Percentiles rank a stretch among this genome's conserved stretches.
These are phyloP conservation scores for Iphiclides podalirius DNA, from an alignment of 2,888 invertebrate species.

Conservation along the genomic window DNA sequence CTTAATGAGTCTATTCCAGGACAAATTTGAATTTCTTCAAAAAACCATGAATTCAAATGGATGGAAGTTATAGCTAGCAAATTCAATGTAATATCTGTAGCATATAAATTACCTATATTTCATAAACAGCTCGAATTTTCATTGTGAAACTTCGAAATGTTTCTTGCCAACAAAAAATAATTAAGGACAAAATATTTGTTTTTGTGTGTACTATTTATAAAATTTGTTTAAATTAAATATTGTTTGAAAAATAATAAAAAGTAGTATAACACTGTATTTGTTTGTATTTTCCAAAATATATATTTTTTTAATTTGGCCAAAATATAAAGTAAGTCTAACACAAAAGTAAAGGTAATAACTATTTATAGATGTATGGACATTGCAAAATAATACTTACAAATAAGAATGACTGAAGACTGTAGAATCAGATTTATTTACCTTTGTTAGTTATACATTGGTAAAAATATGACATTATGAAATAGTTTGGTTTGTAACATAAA, in stretches of 20 bases:
- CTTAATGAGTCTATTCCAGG: no score
- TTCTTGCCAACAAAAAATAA: conserved; percentile 21
- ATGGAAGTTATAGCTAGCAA: conserved; percentile 31
- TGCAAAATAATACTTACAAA: conserved; percentile 24
- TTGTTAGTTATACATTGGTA: conserved; percentile 79
- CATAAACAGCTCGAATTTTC: not conserved
- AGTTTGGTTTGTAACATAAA: conserved; percentile 69
- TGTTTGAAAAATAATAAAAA: conserved; percentile 21
- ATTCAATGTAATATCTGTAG: conserved; percentile 9
- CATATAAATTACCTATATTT: conserved; percentile 1
- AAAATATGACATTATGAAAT: conserved; percentile 78
- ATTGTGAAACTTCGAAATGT: conserved; percentile 8
- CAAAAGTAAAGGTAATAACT: no score
- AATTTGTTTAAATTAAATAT: conserved; percentile 10
- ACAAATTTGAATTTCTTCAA: no score
- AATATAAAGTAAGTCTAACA: no score
- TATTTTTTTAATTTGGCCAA: no score
- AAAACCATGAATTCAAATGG: not conserved
- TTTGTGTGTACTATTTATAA: conserved; percentile 20
- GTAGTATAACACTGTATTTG: conserved; percentile 16
- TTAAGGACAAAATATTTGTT: not conserved
- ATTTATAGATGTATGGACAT: no score
- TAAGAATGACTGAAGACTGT: conserved; percentile 61
- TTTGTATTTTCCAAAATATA: no score
- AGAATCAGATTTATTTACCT: conserved; percentile 78